These are phyloP conservation scores for Decapterus maruadsi DNA, from an alignment of 2,797 vertebrate genomes.

Conservation along the genomic window DNA sequence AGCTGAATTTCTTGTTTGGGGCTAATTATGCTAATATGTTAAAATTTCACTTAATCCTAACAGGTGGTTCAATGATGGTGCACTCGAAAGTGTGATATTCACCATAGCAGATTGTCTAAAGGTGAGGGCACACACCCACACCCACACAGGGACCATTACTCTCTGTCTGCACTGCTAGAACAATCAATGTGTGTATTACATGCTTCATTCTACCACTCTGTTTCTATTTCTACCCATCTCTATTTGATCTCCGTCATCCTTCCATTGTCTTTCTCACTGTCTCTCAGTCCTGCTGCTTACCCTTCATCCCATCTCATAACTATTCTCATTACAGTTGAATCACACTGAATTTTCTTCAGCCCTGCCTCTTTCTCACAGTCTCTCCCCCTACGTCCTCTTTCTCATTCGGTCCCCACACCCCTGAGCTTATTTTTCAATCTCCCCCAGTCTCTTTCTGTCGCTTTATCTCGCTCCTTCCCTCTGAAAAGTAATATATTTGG, in stretches of 20 bases:
- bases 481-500: slow-evolving; percentile 48
- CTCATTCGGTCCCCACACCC: background rate
- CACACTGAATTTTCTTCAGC: slow-evolving; percentile 18
- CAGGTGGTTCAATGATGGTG: background rate
- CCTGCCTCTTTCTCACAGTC: slow-evolving; percentile 5
- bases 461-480: slow-evolving; percentile 34
- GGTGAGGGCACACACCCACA: background rate
- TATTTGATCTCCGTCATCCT: background rate
- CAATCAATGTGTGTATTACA: background rate
- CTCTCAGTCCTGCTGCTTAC: background rate
- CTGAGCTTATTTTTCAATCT: slow-evolving; percentile 37
- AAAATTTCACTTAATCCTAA: background rate
- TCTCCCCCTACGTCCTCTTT: background rate
- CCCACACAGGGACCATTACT: background rate
- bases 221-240: background rate
- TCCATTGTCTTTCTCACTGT: background rate
- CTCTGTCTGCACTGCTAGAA: background rate
- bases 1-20: background rate
- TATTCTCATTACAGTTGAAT: slow-evolving; percentile 43
- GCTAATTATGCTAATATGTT: background rate
- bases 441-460: slow-evolving; percentile 11
- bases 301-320: slow-evolving; percentile 27
- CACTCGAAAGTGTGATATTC: background rate
- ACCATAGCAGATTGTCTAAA: background rate
- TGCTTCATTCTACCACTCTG: background rate